Evolutionary conservation across 2,113 vertebrate species (phyloP).

Genomic region (Lycaon pictus): DNA sequence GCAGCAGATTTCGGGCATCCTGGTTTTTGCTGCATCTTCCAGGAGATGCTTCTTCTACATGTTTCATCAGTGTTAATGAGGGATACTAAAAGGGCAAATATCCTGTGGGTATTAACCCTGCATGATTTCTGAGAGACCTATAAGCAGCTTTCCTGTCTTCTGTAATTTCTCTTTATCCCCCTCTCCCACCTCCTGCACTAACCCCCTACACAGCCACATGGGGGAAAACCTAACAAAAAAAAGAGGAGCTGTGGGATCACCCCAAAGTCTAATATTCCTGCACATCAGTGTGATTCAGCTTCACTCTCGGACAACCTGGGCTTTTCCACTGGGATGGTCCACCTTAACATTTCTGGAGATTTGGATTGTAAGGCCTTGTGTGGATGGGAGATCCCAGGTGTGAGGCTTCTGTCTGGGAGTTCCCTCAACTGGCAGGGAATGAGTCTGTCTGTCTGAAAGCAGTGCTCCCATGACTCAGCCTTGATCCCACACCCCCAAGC

Average conservation of each 20-base stretch:
- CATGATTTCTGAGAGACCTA: not conserved
- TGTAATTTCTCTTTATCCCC: not conserved
- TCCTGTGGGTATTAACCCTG: not conserved
- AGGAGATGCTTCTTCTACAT: not conserved
- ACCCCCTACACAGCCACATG: not conserved
- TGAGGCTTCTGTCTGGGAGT: not conserved
- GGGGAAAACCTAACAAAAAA: not conserved
- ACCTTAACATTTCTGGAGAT: not conserved
- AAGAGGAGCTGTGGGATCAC: not conserved
- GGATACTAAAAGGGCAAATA: not conserved
- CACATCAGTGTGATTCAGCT: not conserved
- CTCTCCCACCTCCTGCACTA: not conserved
- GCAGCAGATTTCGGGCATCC: not conserved
- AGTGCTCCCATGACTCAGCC: constrained; percentile 52
- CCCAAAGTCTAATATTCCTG: not conserved
- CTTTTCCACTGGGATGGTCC: not conserved
- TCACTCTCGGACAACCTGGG: not conserved
- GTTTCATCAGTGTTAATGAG: not conserved
- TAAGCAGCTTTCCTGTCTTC: not conserved
- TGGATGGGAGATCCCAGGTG: not conserved
- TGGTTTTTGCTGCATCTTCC: not conserved
- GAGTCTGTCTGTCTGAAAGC: not conserved
- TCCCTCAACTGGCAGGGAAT: not conserved
- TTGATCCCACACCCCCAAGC: not conserved
- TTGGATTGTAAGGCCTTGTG: no score